Base-by-base conservation (phyloP, 1,140 invertebrate species). In the Nylanderia fulva region DNA sequence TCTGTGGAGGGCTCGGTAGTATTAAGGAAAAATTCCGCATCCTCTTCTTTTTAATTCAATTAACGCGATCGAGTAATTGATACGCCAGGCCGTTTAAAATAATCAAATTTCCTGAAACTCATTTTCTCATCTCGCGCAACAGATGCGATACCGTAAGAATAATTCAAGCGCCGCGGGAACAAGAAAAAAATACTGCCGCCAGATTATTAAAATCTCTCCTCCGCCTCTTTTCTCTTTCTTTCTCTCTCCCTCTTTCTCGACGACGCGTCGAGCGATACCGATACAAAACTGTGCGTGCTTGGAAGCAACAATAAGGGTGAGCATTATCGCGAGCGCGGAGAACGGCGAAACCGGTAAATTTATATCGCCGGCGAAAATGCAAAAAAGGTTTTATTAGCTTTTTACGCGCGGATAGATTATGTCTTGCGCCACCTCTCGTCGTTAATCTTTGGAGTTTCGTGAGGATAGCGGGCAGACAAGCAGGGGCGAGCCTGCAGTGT, bases 381-480 rank as follows among this genome's bases (percentile, higher is more conserved):
- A 91, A 91, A 91, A 33, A 91, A 91, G 86, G 88, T 90, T 90
- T 91, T 91, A 88, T 91, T 92, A 88, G 91, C 86, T 91, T 90
- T 90, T 90, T 90, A 91, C 88, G 86, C 87, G 88, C 79, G 91
- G 86, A 89, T 91, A 88, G 86, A 91, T 91, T 90, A 91, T 92
- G 91, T 91, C 91, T 92, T 85, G 91, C 91, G 88, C 91, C 90
- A 91, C 90, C 91, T 91, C 89, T 90, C 86, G 85, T 92, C 91
- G 91, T 92, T 92, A 92, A 92, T 92, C 91, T 92, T 92, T 91
- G 27, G 88, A 91, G 88, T 91, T 91, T 92, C 91, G 90, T 91
- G 91, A 91, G 91, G 90, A 91, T 91, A 91, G 87, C 80, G 58
- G 27, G 83, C 82, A 91, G 91, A 91, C 91, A 91, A 91, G 90